Base-by-base conservation (phyloP, 2,113 vertebrate genomes). In the Haplotaxodon microlepis region DNA sequence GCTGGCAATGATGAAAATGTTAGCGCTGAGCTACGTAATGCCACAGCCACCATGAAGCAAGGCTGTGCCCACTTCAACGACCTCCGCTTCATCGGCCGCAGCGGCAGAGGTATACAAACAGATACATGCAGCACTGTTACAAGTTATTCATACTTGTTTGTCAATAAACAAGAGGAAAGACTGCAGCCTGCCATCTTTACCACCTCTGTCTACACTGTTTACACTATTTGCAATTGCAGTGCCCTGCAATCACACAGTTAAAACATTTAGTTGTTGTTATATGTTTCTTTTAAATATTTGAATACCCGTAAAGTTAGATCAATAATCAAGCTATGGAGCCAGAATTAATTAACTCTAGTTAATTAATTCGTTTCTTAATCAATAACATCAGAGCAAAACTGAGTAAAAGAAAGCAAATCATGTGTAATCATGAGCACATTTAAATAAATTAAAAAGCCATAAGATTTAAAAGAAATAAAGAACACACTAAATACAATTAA, bases 1-100 rank as follows among this genome's bases (percentile, higher is more conserved):
- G 98, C 99, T 42, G 99, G 99, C 47, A 99, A 99, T 0, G 98
- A 99, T 9, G 98, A 99, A 95, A 99, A 99, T 96, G 97, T 97
- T 92, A 98, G 97, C n/a, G 98, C 98, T 2, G 99, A 99, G 94
- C 97, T 99, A 83, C 97, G 98, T 14, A 99, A 99, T 3, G 98
- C 98, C 82, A 98, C 98, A 5, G 96, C 98, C 0, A 98, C 98
- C 87, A 97, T 99, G 98, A 99, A 98, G 96, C 98, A 98, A 91
- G 98, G 98, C 95, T 97, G 97, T 88, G 98, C 99, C 83, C 97
- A 98, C 87, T 99, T 99, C 94, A 99, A 98, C 57, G 99, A 99
- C 95, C 96, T 99, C 83, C 97, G 99, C 94, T 99, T 99, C 90
- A 97, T 99, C 83, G 99, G 99, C 83, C 97, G 99, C 92, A 99